These are phyloP conservation scores for Balearica regulorum DNA, from an alignment of 2,797 vertebrate genomes.

Conservation along the genomic window DNA sequence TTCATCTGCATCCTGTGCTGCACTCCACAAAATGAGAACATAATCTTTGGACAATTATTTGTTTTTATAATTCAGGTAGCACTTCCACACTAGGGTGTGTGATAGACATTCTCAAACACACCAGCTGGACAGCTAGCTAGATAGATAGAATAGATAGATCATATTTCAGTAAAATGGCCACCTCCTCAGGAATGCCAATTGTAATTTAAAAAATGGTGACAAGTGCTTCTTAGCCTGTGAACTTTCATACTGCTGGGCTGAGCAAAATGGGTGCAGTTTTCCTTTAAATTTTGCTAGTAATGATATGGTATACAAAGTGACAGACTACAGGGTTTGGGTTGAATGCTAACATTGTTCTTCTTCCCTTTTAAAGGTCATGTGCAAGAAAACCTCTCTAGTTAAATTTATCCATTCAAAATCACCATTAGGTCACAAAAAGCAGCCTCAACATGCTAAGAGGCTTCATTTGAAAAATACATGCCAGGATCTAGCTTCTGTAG, in stretches of 20 bases:
- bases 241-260: conserved; percentile 43
- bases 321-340: conserved; percentile 66
- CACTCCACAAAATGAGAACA: accelerated
- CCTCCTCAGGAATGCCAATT: conserved; percentile 52
- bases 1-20: neutral
- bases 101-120: neutral
- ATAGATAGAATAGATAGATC: conserved; percentile 20
- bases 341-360: conserved; percentile 72
- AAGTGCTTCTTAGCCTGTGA: conserved; percentile 63
- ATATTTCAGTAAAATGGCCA: conserved; percentile 36
- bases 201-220: conserved; percentile 53
- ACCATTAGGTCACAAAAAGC: conserved; percentile 64
- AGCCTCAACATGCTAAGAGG: conserved; percentile 54
- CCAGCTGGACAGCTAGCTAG: neutral
- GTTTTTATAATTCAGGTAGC: neutral
- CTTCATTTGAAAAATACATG: conserved; percentile 47
- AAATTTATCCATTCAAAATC: conserved; percentile 64
- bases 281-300: conserved; percentile 62
- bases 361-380: conserved; percentile 66
- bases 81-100: neutral
- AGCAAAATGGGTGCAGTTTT: conserved; percentile 39
- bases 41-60: neutral
- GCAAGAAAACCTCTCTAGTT: conserved; percentile 64
- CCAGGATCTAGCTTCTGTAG: conserved; percentile 24
- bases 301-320: conserved; percentile 60